Evolutionary conservation across 2,888 invertebrate genomes (phyloP).

Genomic region (Oligia fasciuncula): DNA sequence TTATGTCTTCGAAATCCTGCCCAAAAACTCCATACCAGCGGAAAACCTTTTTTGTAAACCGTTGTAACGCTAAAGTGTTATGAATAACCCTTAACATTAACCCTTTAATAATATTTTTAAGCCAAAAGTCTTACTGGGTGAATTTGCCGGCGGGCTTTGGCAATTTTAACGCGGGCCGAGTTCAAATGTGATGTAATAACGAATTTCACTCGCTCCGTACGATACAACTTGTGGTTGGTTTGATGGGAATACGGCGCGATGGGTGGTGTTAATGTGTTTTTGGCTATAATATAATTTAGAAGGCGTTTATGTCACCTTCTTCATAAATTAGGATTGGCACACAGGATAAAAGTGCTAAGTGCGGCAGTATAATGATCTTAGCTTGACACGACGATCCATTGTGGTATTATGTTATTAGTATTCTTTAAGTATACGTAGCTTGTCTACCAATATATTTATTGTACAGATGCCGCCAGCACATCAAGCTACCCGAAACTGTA

Average conservation of each 20-base stretch:
- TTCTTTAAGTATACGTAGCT: not conserved
- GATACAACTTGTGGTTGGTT: constrained; percentile 69
- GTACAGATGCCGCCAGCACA: too few species aligned
- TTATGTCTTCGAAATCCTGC: constrained; percentile 59
- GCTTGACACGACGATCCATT: not conserved
- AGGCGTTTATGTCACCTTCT: not conserved
- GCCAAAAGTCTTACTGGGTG: constrained; percentile 77
- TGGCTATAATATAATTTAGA: not conserved
- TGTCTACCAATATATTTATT: not conserved
- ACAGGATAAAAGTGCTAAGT: not conserved
- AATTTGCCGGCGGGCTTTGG: constrained; percentile 77
- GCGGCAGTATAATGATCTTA: too few species aligned
- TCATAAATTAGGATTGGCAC: not conserved
- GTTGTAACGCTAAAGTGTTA: constrained; percentile 68
- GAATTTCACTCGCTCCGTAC: constrained; percentile 80
- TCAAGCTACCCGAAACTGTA: too few species aligned
- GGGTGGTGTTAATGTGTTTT: constrained; percentile 11
- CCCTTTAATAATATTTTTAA: constrained; percentile 77
- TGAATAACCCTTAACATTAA: constrained; percentile 69
- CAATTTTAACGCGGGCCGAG: constrained; percentile 78
- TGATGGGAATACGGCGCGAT: constrained; percentile 48
- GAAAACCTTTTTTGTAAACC: constrained; percentile 62
- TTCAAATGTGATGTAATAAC: constrained; percentile 84
- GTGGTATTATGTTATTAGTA: not conserved
- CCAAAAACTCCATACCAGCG: constrained; percentile 44